phyloP scores from a whole-genome alignment of 2,797 vertebrate species.

The Chloroceryle amazona region DNA sequence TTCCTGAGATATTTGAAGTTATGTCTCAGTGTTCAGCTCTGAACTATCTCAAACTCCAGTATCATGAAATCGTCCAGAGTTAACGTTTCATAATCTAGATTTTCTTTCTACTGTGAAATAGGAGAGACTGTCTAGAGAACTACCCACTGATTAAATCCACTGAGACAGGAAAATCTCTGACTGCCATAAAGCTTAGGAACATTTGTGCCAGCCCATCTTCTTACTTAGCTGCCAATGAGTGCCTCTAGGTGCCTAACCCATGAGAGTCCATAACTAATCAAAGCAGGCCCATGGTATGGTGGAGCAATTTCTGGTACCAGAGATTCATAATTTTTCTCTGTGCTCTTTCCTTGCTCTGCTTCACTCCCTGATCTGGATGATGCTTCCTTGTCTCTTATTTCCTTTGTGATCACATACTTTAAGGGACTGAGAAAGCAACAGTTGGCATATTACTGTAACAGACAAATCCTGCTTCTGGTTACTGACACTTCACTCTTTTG shows the following conservation, averaged over 20 bases:
- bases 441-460: background rate
- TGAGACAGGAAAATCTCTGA: background rate
- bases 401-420: background rate
- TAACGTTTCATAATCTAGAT: background rate
- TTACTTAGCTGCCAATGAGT: background rate
- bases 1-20: background rate
- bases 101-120: background rate
- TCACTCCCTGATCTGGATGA: background rate
- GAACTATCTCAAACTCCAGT: background rate
- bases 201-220: background rate
- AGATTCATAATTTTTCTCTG: background rate
- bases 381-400: background rate
- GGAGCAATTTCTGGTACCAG: background rate
- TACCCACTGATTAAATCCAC: background rate
- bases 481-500: background rate
- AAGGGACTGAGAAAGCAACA: background rate
- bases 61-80: background rate
- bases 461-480: background rate
- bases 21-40: background rate
- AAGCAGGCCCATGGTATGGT: background rate
- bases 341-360: background rate
- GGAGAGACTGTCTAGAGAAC: background rate
- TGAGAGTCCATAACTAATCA: background rate
- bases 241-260: background rate
- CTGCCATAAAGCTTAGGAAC: background rate